phyloP scores from a whole-genome alignment of 1,140 invertebrate species.

The Listronotus oregonensis region DNA sequence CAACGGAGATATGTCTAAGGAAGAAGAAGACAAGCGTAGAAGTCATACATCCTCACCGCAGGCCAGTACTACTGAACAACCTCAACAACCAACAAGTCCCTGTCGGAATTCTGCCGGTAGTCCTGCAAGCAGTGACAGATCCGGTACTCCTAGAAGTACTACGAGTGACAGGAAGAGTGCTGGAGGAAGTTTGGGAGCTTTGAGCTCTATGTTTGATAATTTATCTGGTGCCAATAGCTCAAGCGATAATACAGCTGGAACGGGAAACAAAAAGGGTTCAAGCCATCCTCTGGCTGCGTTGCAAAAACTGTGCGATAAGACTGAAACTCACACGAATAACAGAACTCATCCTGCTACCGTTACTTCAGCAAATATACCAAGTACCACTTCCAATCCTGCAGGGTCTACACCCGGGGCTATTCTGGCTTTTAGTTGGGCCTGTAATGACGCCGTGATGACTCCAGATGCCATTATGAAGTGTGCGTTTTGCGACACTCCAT shows the following conservation, averaged over 20 bases:
- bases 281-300: slow-evolving; percentile 89
- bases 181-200: slow-evolving; percentile 73
- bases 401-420: slow-evolving; percentile 78
- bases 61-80: slow-evolving; percentile 53
- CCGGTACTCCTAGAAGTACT: slow-evolving; percentile 70
- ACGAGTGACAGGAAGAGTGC: slow-evolving; percentile 61
- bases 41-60: slow-evolving; percentile 63
- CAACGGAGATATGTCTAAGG: slow-evolving; percentile 55
- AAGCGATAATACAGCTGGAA: slow-evolving; percentile 56
- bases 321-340: slow-evolving; percentile 71
- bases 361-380: slow-evolving; percentile 39
- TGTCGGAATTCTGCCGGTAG: slow-evolving; percentile 67
- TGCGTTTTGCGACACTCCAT: slow-evolving; percentile 94
- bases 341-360: slow-evolving; percentile 50
- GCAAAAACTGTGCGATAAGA: slow-evolving; percentile 94
- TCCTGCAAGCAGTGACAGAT: slow-evolving; percentile 74
- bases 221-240: slow-evolving; percentile 64
- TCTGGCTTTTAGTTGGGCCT: slow-evolving; percentile 90
- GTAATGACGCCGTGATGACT: slow-evolving; percentile 86
- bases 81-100: slow-evolving; percentile 59
- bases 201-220: slow-evolving; percentile 90
- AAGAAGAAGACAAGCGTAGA: slow-evolving; percentile 46
- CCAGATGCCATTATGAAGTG: slow-evolving; percentile 91
- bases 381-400: slow-evolving; percentile 44
- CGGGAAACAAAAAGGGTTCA: slow-evolving; percentile 66